Evolutionary conservation across 2,797 vertebrate species (phyloP), one percentile per base, ranked within the genome.

Genomic region (Lagodon rhomboides): DNA sequence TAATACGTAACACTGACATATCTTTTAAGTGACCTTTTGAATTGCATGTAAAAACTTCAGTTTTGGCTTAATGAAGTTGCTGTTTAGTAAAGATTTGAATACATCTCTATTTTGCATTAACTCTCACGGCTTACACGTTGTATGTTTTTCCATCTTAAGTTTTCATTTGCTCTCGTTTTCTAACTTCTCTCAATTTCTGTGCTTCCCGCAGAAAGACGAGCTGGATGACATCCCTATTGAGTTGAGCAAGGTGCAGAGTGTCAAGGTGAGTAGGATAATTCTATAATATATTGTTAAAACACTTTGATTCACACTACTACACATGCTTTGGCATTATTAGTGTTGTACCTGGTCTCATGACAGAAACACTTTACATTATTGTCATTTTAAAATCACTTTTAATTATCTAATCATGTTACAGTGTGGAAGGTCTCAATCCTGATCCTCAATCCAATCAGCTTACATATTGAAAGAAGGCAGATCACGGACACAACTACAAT

Each of bases 191-290:
- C 23, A 4, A 38, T 65, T n/a, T 75, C 50, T 84, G 12, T 77
- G 54, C 12, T 76, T 44, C 43, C 72, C 38, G 63, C 82, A 99
- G 98, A 99, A 97, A 68, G 97, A 99, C 0, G 98, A 98, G 83
- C 93, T 96, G 4, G 97, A 98, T 0, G 97, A 97, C 77, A 93
- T 96, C 69, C 97, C 97, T 5, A 97, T 99, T 17, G 97, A 99
- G 92, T 96, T 99, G 83, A 98, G 97, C 95, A 98, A 98, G 90
- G 97, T 99, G 61, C 98, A 99, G 91, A 99, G 98, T 0, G 97
- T 99, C 73, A 98, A 96, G 81, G 97, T 95, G 74, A 83, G 74
- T 47, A 23, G 10, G 38, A 38, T 38, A 3, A 38, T 38, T 11
- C 10, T 38, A 38, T 38, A 38, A 38, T 38, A 38, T 38, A 38